phyloP scores from a whole-genome alignment of 2,888 invertebrate genomes.

The Zonitis immaculata region DNA sequence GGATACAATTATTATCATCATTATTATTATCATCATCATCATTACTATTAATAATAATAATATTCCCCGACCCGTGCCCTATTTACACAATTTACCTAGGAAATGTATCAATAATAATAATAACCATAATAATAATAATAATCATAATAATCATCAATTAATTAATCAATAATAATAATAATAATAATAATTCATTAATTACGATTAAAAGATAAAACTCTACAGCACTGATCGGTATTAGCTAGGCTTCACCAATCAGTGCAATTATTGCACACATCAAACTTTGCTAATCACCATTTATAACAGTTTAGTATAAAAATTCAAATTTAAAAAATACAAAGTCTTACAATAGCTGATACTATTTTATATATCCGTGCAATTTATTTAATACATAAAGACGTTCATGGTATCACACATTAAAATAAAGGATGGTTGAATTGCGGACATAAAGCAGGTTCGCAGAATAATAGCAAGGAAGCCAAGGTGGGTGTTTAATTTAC shows the following conservation, averaged over 20 bases:
- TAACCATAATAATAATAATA: constrained; percentile 1
- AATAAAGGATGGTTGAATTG: constrained; percentile 43
- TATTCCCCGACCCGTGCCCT: constrained; percentile 40
- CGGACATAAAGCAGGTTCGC: constrained; percentile 38
- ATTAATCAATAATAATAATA: constrained; percentile 15
- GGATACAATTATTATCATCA: constrained; percentile 19
- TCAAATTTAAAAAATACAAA: constrained; percentile 53
- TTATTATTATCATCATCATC: too few species aligned
- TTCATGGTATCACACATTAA: constrained; percentile 49
- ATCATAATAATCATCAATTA: background rate
- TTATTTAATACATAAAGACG: constrained; percentile 48
- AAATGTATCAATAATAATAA: constrained; percentile 35
- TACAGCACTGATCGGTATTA: constrained; percentile 33
- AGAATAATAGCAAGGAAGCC: constrained; percentile 21
- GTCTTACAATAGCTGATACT: constrained; percentile 51
- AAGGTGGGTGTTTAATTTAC: constrained; percentile 16
- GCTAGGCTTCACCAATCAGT: constrained; percentile 32
- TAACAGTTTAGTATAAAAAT: constrained; percentile 53
- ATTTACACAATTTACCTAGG: constrained; percentile 47
- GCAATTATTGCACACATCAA: constrained; percentile 50
- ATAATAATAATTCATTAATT: constrained; percentile 28
- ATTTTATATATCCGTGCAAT: constrained; percentile 51
- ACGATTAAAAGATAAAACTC: constrained; percentile 45
- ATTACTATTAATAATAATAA: too few species aligned
- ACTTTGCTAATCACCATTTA: constrained; percentile 50